Base-by-base conservation (phyloP, 92 coral and sea anemone species). In the Umimayanthus kanabou region DNA sequence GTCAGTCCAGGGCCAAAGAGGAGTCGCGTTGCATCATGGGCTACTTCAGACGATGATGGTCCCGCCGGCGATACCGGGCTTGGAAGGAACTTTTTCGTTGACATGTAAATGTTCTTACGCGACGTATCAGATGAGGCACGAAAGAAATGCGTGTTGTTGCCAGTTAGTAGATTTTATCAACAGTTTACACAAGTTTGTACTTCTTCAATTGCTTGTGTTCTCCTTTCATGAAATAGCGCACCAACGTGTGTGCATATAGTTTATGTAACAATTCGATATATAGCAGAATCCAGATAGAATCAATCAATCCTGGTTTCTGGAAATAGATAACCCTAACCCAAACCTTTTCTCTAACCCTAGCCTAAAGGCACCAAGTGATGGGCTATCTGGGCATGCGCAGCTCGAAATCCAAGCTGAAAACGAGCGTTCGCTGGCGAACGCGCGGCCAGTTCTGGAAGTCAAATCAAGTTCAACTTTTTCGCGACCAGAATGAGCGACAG, bases 21-120 rank as follows among this genome's bases (percentile, higher is more conserved):
- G 73, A 83, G 95, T 45, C 95, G 95, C 87, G 88, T 94, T 80
- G 98, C 98, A 39, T 57, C 91, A 10, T 94, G 98, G 98, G 98
- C 95, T 5, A 73, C 78, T 73, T 22, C 78, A n/a, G 86, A 82
- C 61, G 86, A 82, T 47, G 86, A 82, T 10, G 76, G 77, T 9
- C 77, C 86, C 6, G 77, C 76, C 42, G 65, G 86, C 22, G 86
- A 69, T n/a, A 82, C 86, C 2, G 86, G 86, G 42, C 65, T 82
- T 25, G 86, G 86, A 40, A 25, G 77, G 37, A 69, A 82, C 42
- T 82, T 67, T 40, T 82, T 82, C 65, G 77, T 82, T 43, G 86
- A 82, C 13, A 82, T 82, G 86, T 82, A 43, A 69, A 79, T 79
- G 10, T 5, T 55, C 7, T 53, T 20, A 33, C 37, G 39, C 39